Percentiles rank a stretch among this genome's conserved stretches.
phyloP scores from a whole-genome alignment of 2,888 invertebrate species.

The Leptinotarsa juncta region DNA sequence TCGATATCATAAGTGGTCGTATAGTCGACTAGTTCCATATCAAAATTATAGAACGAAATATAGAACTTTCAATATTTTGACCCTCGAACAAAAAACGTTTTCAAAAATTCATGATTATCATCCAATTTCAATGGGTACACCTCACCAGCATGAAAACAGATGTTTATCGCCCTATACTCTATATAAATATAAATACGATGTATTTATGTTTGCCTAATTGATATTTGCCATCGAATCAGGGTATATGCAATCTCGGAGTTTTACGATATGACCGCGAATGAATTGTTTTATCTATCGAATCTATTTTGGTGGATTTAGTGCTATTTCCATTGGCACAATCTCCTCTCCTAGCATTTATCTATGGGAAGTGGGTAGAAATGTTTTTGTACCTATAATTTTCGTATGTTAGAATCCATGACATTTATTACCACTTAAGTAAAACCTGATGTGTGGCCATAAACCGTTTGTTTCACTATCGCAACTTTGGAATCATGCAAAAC shows the following conservation, averaged over 20 bases:
- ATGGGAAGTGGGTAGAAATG: background rate
- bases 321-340: constrained; percentile 1
- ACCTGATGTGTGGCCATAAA: constrained; percentile 7
- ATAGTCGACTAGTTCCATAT: too few relatives aligned
- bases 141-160: too few relatives aligned
- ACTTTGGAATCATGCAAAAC: background rate
- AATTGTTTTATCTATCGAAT: constrained; percentile 18
- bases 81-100: too few relatives aligned
- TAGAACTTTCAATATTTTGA: too few relatives aligned
- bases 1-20: too few relatives aligned
- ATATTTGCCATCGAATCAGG: constrained; percentile 5
- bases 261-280: constrained; percentile 13
- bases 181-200: background rate
- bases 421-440: constrained; percentile 14
- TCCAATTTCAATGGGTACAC: too few relatives aligned
- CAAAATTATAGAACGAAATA: too few relatives aligned
- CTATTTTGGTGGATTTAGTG: constrained; percentile 13
- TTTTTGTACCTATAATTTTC: constrained; percentile 6
- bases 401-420: background rate
- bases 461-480: background rate
- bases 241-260: constrained; percentile 2
- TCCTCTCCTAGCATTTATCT: background rate
- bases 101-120: too few relatives aligned
- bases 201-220: background rate
- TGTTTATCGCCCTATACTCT: background rate